Base-by-base conservation (phyloP, 2,888 invertebrate species). In the Frankliniella fusca region DNA sequence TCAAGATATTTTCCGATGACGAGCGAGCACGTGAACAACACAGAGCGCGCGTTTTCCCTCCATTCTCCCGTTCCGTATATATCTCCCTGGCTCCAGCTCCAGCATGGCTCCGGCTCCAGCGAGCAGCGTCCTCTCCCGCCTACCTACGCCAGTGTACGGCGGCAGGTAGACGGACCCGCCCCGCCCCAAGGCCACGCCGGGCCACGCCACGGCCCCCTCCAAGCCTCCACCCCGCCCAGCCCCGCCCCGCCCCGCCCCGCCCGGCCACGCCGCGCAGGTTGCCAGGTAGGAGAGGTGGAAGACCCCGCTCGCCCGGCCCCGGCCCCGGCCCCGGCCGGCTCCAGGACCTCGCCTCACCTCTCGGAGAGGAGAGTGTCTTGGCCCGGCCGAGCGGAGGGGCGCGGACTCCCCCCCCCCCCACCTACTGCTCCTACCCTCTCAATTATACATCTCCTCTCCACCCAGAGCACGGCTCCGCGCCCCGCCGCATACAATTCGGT, bases 271-370 rank as follows among this genome's bases (percentile, higher is more conserved):
- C 54, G 54, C 70, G 10, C 70, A 76, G 70, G 70, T 76, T 76
- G 70, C 70, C 70, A 76, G 70, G 70, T 76, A 76, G 70, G 27
- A 12, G 27, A 76, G 70, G 70, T 76, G 70, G 70, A 76, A 27
- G 70, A 76, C 61, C 23, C 70, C 70, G 12, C 70, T n/a, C 70
- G 23, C 11, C 23, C 70, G n/a, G 11, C 70, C n/a, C 23, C 70
- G 15, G 54, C 10, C 70, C 23, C n/a, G 23, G n/a, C 65, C 65
- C n/a, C 65, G 20, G 9, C 70, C 70, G 9, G 11, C 65, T 65
- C 65, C 65, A 3, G 20, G 9, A n/a, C 70, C 70, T 54, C 54
- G 12, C 54, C 54, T 54, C 54, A 54, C 54, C 61, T n/a, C 61
- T 61, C 61, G 61, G 61, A 61, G 20, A 11, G 61, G n/a, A n/a